Conservation (phyloP, 1,140 invertebrate genomes). For the Drosophila lini region DNA sequence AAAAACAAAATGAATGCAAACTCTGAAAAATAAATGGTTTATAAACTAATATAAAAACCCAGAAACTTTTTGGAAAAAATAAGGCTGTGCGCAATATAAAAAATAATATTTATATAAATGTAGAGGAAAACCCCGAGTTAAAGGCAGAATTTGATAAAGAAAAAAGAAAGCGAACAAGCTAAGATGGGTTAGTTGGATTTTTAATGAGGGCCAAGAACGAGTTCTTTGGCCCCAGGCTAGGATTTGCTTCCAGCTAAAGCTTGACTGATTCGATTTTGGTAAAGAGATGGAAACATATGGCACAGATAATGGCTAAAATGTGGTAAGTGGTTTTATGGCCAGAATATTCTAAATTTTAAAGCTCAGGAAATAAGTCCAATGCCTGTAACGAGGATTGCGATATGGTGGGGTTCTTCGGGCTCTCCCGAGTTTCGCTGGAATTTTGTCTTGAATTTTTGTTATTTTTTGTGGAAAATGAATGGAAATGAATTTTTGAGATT, state of each 20-base stretch:
- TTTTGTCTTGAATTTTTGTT: neutral
- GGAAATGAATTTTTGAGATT: conserved; percentile 8
- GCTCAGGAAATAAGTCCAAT: conserved; percentile 44
- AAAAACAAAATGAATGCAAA: conserved; percentile 18
- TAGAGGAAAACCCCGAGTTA: conserved; percentile 23
- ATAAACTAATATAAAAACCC: conserved; percentile 24
- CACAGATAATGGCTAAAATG: neutral
- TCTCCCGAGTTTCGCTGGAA: neutral
- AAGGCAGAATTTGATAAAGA: conserved; percentile 22
- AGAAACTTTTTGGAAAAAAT: conserved; percentile 66
- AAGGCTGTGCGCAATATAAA: conserved; percentile 76
- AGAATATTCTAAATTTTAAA: conserved; percentile 63
- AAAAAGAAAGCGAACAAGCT: neutral
- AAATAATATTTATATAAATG: conserved; percentile 49
- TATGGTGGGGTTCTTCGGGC: neutral
- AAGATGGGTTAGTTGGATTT: conserved; percentile 22
- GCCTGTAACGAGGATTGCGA: conserved; percentile 5
- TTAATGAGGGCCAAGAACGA: neutral
- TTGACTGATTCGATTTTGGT: conserved; percentile 53
- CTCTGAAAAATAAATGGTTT: conserved; percentile 47
- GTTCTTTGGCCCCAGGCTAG: conserved; percentile 12
- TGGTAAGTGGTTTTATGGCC: conserved; percentile 27
- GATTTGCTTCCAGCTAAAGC: conserved; percentile 16
- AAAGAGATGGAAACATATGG: neutral
- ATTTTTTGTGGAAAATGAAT: conserved; percentile 9